Conservation (phyloP, 2,888 invertebrate species). For the Scotopteryx bipunctaria region DNA sequence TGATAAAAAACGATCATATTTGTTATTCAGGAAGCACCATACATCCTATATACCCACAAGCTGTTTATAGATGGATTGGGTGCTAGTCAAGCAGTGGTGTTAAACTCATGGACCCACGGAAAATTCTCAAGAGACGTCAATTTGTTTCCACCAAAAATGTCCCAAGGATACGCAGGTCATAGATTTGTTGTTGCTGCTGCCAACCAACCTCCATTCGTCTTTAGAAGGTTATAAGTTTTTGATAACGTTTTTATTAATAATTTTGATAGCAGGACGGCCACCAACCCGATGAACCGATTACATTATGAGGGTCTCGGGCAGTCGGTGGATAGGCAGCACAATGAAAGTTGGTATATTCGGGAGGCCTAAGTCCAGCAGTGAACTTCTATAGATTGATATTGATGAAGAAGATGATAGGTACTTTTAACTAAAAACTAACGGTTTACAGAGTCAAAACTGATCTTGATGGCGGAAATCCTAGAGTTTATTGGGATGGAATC, state of each 20-base stretch:
- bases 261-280: no score
- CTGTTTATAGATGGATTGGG: conserved; percentile 89
- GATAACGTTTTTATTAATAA: background rate
- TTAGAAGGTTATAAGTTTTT: conserved; percentile 78
- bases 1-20: no score
- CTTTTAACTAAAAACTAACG: no score
- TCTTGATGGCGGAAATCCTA: conserved; percentile 71
- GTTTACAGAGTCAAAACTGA: conserved; percentile 65
- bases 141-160: conserved; percentile 88
- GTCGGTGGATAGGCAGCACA: no score
- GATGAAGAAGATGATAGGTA: no score
- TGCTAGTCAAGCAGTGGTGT: conserved; percentile 85
- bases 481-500: conserved; percentile 87
- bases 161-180: conserved; percentile 88
- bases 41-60: conserved; percentile 89
- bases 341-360: no score
- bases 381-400: no score
- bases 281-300: no score
- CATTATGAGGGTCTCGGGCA: no score
- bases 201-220: conserved; percentile 89
- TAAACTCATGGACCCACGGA: conserved; percentile 88
- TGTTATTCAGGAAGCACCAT: conserved; percentile 84
- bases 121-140: conserved; percentile 85
- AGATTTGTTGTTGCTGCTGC: conserved; percentile 87
- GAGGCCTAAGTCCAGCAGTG: no score